These are phyloP conservation scores for Argya squamiceps DNA, from an alignment of 2,797 vertebrate species.

Conservation along the genomic window DNA sequence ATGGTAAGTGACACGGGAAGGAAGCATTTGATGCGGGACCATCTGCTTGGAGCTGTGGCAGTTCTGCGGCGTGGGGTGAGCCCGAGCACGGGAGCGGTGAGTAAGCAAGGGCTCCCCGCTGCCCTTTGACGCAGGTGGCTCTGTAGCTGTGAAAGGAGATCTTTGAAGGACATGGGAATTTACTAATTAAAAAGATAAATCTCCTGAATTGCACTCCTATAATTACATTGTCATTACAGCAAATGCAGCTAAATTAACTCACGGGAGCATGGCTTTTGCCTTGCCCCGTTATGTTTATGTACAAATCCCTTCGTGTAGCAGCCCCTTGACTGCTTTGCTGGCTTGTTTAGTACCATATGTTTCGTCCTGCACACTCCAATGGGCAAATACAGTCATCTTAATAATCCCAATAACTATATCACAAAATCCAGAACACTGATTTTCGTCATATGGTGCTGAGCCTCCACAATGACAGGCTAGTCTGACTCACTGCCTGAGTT, in stretches of 20 bases:
- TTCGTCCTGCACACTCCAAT: not conserved
- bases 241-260: conserved; percentile 8
- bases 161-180: conserved; percentile 56
- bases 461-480: not conserved
- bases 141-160: conserved; percentile 4
- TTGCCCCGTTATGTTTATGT: not conserved
- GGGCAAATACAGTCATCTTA: conserved; percentile 24
- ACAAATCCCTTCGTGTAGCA: conserved; percentile 23
- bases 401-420: not conserved
- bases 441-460: conserved; percentile 20
- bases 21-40: not conserved
- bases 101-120: conserved; percentile 1
- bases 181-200: conserved; percentile 67
- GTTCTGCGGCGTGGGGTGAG: not conserved
- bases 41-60: conserved; percentile 55
- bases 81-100: not conserved
- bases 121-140: conserved; percentile 62
- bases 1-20: conserved; percentile 33
- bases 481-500: not conserved
- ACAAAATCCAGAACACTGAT: not conserved
- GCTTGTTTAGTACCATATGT: conserved; percentile 39
- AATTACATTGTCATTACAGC: conserved; percentile 38
- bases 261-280: conserved; percentile 21
- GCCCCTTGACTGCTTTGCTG: conserved; percentile 18
- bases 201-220: conserved; percentile 33